Evolutionary conservation across 2,113 vertebrate genomes (phyloP), one percentile per base, ranked within the genome.

Genomic region (Pomatostomus ruficeps): DNA sequence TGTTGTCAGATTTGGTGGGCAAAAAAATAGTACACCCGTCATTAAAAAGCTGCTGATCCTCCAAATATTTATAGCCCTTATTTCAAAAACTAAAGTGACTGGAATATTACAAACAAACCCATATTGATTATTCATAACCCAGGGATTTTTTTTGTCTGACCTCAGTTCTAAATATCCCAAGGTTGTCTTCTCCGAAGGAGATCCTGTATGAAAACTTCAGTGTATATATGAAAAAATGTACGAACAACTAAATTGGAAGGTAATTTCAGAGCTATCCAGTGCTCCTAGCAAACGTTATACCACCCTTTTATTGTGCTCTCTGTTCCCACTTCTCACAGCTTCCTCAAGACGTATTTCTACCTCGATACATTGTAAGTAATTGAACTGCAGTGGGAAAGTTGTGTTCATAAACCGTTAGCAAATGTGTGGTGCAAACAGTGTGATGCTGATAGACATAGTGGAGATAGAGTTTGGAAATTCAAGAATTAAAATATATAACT

Each of bases 291-390:
- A 88, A 91, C 73, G 17, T 71, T 74, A 17, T 3, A 72, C 7
- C 8, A 70, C 7, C 11, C 71, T 77, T 76, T 55, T 45, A 36
- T 55, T 0, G 0, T 57, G 31, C 1, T 46, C 10, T 83, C 54
- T 80, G 5, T 51, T 91, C 26, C 40, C 15, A 36, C 19, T 73
- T 84, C 54, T 80, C 54, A 80, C 20, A 68, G 18, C 6, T 91
- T 81, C 40, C 31, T 57, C 62, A 88, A 88, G 10, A 89, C 1
- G 0, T 25, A 51, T 68, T 88, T 77, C 42, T 75, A 52, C n/a
- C 6, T 73, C 51, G 16, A 6, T 31, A 26, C 75, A n/a, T 31
- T 43, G 18, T 14, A 71, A 71, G 31, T n/a, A 38, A 72, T 88
- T 72, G 72, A 76, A 68, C 36, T 83, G 24, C 61, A 55, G 7